These are phyloP conservation scores for Malurus melanocephalus DNA, from an alignment of 2,113 vertebrate genomes.

Conservation along the genomic window DNA sequence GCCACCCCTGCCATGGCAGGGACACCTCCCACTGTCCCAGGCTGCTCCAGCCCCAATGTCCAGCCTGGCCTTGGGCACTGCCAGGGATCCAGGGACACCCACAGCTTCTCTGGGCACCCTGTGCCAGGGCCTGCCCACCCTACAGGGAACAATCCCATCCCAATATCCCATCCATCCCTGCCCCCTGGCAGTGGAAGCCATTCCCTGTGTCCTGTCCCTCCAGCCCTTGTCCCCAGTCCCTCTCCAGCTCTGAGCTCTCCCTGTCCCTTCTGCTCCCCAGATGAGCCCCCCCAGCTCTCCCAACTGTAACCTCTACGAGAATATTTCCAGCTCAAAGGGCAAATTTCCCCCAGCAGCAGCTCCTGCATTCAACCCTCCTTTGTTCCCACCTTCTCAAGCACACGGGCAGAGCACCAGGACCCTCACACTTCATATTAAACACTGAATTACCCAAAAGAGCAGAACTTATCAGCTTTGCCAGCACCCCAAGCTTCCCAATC, in stretches of 20 bases:
- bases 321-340: background rate
- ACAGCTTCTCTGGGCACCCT: background rate
- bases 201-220: background rate
- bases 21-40: background rate
- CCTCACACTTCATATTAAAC: background rate
- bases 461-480: background rate
- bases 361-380: background rate
- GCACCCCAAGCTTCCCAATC: background rate
- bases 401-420: background rate
- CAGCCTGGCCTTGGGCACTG: background rate
- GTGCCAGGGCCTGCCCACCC: background rate
- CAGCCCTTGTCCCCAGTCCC: background rate
- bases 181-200: background rate
- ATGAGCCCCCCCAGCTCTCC: background rate
- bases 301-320: background rate
- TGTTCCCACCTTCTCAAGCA: background rate
- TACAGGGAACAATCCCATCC: rapidly evolving
- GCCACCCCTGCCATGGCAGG: background rate
- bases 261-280: background rate
- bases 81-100: background rate
- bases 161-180: rapidly evolving
- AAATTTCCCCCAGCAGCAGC: background rate
- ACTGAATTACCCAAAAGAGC: background rate
- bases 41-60: background rate
- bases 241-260: background rate